Evolutionary conservation across 2,797 vertebrate species (phyloP).

Genomic region (Psittacula echo): DNA sequence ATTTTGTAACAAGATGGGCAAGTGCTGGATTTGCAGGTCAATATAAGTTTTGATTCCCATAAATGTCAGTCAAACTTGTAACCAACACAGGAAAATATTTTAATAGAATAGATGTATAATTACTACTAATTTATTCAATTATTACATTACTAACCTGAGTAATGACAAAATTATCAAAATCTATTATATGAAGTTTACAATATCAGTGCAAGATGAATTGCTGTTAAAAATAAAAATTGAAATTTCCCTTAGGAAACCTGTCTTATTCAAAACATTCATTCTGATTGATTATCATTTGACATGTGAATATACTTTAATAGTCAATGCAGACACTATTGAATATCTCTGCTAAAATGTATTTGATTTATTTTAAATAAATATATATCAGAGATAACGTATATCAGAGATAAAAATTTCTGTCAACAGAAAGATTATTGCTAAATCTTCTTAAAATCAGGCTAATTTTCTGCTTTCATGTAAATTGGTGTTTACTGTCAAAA

Average conservation of each 20-base stretch:
- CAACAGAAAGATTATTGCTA: slow-evolving; percentile 17
- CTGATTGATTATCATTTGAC: not conserved
- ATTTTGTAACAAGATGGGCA: not conserved
- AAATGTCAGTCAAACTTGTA: not conserved
- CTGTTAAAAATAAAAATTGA: not conserved
- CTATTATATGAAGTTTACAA: not conserved
- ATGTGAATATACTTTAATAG: not conserved
- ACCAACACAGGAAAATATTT: not conserved
- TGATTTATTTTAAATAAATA: slow-evolving; percentile 27
- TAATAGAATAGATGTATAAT: not conserved
- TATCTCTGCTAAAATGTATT: slow-evolving; percentile 5
- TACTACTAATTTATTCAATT: not conserved
- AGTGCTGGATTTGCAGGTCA: not conserved
- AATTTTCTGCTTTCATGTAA: slow-evolving; percentile 24
- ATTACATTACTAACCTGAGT: not conserved
- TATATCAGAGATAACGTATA: not conserved
- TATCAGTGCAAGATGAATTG: not conserved
- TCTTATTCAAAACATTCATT: not conserved
- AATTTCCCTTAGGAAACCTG: not conserved
- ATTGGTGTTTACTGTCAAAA: slow-evolving; percentile 4
- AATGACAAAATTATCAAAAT: not conserved
- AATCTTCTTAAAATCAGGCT: not conserved
- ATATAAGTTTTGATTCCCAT: not conserved
- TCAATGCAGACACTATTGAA: not conserved
- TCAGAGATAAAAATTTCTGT: slow-evolving; percentile 2